A percentile compares a stretch with the other conserved stretches of the same genome.
Conservation (phyloP, 2,888 invertebrate species). For the Gasteruption jaculator region DNA sequence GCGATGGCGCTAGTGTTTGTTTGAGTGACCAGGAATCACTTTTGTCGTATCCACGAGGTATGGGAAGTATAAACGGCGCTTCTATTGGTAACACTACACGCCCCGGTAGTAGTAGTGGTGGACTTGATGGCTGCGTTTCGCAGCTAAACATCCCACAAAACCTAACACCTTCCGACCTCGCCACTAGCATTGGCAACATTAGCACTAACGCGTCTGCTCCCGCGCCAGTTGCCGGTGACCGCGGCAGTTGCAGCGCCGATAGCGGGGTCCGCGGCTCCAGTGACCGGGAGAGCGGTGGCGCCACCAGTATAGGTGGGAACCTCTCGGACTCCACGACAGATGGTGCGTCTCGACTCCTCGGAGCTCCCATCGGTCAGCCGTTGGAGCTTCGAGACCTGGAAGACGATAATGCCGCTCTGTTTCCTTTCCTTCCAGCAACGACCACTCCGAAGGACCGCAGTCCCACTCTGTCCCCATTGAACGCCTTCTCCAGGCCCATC, state of each 20-base stretch:
- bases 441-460: constrained; percentile 81
- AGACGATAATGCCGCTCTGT: constrained; percentile 2
- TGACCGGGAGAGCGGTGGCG: constrained; percentile 74
- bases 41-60: constrained; percentile 64
- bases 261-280: constrained; percentile 82
- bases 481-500: constrained; percentile 74
- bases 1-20: constrained; percentile 52
- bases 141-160: constrained; percentile 47
- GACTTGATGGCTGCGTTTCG: constrained; percentile 45
- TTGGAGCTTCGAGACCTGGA: no score
- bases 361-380: neutral
- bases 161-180: constrained; percentile 41
- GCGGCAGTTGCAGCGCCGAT: constrained; percentile 83
- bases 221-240: constrained; percentile 59
- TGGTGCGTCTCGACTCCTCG: constrained; percentile 51
- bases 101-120: constrained; percentile 47
- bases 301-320: constrained; percentile 79
- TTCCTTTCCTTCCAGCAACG: constrained; percentile 53
- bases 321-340: constrained; percentile 76
- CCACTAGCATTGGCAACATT: constrained; percentile 31
- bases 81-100: constrained; percentile 52
- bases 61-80: constrained; percentile 58
- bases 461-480: constrained; percentile 77
- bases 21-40: constrained; percentile 82
- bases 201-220: constrained; percentile 51